Evolutionary conservation across 2,113 vertebrate genomes (phyloP), one percentile per base, ranked within the genome.

Genomic region (Scytalopus superciliaris): DNA sequence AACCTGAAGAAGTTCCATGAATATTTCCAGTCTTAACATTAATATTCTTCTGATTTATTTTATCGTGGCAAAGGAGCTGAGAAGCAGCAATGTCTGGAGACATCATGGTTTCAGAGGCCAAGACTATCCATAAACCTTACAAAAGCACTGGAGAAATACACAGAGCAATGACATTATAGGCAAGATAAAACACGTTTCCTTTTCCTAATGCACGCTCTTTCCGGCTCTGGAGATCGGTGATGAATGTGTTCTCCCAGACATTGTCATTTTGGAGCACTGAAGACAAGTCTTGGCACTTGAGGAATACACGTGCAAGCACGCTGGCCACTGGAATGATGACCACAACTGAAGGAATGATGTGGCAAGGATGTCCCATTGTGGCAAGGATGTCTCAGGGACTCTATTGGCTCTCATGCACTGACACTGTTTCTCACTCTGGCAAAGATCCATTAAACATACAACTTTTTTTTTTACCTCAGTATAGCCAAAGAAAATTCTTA

Each of bases 1-100:
- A 92, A 39, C 12, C 10, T 67, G 35, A 89, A 87, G 31, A 86
- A 63, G 30, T 59, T 83, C 55, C 24, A 42, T 57, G 53, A 87
- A 35, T 93, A 88, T 66, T 91, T 44, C 72, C n/a, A 60, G 13
- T 59, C 39, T 62, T 53, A 69, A 17, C 25, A 75, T 87, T 57
- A 80, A 79, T 84, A 92, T 77, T 94, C 3, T 88, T 83, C 39
- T 74, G 59, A 88, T 47, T 94, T 89, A 85, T 83, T 96, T 91
- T 74, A 12, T 76, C 33, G 80, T 87, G 82, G 68, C 72, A 74
- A 81, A 90, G 39, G 33, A 80, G 67, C 15, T 70, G 42, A 91
- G 78, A 89, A 83, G 50, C 37, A 73, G 23, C 70, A 62, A 23
- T 44, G 19, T 50, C 74, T 74, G 57, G 62, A 95, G 62, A 79